Evolutionary conservation across 2,888 invertebrate species (phyloP), one percentile per base, ranked within the genome.

Genomic region (Venusia cambrica): DNA sequence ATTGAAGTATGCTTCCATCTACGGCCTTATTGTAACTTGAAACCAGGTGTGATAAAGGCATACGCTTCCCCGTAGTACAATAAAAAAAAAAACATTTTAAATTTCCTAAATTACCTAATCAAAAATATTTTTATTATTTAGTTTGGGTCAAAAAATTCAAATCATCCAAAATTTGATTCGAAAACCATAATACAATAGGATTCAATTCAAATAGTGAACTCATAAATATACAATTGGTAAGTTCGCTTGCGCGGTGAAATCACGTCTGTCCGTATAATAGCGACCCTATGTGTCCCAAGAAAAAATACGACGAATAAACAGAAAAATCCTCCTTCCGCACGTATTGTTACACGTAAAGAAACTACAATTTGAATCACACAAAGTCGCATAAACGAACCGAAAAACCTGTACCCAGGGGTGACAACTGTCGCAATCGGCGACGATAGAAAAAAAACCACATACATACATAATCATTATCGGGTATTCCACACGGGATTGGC

Each of bases 211-310:
- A 74, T 76, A 74, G 77, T 78, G 55, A 73, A 65, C 78, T 81
- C 81, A 85, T 85, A 85, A 84, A 85, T 85, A 85, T 81, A 81
- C 84, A 80, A 84, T 84, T 80, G 81, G 73, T 68, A 64, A 68
- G 70, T 70, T 45, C 70, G 74, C 72, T 75, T 73, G 64, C 67
- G 67, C 57, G 68, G 65, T 73, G 46, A 69, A 79, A 83, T 78
- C 81, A 80, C 81, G 78, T 75, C 69, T 61, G 60, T 65, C 57
- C 54, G 27, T 60, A 58, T 49, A 49, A 46, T 42, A 37, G 62
- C 53, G 63, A 63, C 66, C 73, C 68, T 70, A 73, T 71, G 71
- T 66, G 73, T 63, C 57, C 40, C 55, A 52, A 57, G 63, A 68
- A 72, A 77, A 74, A 70, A 74, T 68, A 71, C 65, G 57, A 52